Percentiles rank a stretch among this genome's conserved stretches.
Conservation (phyloP, 2,888 invertebrate genomes). For the Zaprionus lineosus region DNA sequence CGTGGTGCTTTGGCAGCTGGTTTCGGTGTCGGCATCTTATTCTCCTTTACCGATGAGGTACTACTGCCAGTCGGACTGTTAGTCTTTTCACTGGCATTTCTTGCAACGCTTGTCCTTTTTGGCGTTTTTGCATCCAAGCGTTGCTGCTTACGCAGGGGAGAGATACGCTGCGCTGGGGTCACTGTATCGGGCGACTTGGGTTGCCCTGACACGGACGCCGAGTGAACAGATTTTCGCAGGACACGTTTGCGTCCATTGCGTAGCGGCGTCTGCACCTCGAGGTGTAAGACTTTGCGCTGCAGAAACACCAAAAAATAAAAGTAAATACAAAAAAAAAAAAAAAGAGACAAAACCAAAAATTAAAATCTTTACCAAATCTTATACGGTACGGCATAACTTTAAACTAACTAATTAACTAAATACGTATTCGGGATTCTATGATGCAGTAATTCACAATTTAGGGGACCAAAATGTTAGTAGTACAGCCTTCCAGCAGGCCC, state of each 20-base stretch:
- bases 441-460: too few species aligned
- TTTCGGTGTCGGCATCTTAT: slow-evolving; percentile 31
- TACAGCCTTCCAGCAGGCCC: too few species aligned
- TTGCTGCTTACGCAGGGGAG: slow-evolving; percentile 72
- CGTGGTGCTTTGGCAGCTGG: slow-evolving; percentile 1
- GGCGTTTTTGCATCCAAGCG: slow-evolving; percentile 41
- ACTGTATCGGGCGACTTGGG: slow-evolving; percentile 24
- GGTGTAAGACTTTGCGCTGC: slow-evolving; percentile 49
- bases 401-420: background rate
- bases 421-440: too few species aligned
- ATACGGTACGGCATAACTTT: too few species aligned
- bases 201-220: slow-evolving; percentile 9
- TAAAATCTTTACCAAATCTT: too few species aligned
- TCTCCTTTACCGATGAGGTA: slow-evolving; percentile 61
- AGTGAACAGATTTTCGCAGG: slow-evolving; percentile 47
- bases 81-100: slow-evolving; percentile 12
- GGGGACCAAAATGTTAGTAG: too few species aligned
- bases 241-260: slow-evolving; percentile 75
- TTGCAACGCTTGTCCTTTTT: background rate
- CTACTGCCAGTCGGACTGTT: slow-evolving; percentile 66
- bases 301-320: slow-evolving; percentile 18
- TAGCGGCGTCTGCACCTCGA: slow-evolving; percentile 62
- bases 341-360: slow-evolving; percentile 7
- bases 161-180: slow-evolving; percentile 15
- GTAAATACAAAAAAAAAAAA: slow-evolving; percentile 1